Conservation (phyloP, 2,797 vertebrate genomes). For the Cuculus canorus region DNA sequence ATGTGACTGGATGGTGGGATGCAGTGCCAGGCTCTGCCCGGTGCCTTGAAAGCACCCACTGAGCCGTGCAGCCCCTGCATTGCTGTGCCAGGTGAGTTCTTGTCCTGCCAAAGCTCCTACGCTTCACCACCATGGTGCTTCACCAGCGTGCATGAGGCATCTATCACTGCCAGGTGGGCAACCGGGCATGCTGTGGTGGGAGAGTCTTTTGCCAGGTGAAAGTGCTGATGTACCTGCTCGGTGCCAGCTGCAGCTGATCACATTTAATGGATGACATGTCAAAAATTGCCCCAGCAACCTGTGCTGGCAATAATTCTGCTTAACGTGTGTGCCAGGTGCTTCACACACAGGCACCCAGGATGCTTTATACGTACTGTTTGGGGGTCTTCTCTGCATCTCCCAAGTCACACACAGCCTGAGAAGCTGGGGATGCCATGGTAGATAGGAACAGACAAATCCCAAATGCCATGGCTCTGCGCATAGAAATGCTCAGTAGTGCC, state of each 20-base stretch:
- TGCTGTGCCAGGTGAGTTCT: accelerated
- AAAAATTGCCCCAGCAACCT: not conserved
- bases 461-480: accelerated
- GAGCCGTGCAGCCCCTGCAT: accelerated
- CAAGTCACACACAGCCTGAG: not conserved
- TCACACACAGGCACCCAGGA: not conserved
- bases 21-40: accelerated
- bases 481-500: not conserved
- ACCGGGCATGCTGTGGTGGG: not conserved
- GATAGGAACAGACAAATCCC: not conserved
- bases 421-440: not conserved
- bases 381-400: not conserved
- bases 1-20: accelerated
- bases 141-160: not conserved
- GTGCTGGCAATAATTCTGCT: not conserved
- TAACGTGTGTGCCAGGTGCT: accelerated
- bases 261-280: not conserved
- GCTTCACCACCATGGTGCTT: not conserved
- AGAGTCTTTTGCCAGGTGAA: not conserved
- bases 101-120: not conserved
- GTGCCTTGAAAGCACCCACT: accelerated
- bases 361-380: accelerated
- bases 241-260: not conserved
- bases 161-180: not conserved
- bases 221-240: not conserved